Evolutionary conservation across 30 jellyfish, hydroid and myxozoan species (phyloP), one percentile per base, ranked within the genome.

Genomic region (Aurelia sp.): DNA sequence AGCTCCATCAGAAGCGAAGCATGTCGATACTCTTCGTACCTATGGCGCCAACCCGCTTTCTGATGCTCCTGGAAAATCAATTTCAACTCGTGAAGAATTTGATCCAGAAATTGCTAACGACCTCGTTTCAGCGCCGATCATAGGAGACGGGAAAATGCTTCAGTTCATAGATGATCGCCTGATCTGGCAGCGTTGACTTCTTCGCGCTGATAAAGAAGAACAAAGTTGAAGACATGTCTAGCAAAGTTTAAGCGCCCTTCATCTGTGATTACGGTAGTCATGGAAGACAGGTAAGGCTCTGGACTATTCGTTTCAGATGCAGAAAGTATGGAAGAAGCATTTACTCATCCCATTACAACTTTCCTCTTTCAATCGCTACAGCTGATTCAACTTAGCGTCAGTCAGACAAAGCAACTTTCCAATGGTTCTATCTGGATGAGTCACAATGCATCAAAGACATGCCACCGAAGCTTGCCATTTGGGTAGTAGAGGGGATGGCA

Each of bases 141-240:
- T 78, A 12, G 89, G 80, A 30, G 80, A 78, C 61, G 89, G 38
- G 89, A 78, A 78, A 63, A 78, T 78, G 89, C 79, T 78, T 52
- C 35, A 41, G 31, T 78, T 78, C 89, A 78, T 78, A 38, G 89
- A 78, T 65, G 80, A 30, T 78, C 89, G 89, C 40, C 78, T 78
- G 44, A 38, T 78, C 89, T 78, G 79, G 70, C 75, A 81, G 74
- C 62, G 76, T 64, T 41, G 83, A 67, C 91, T 81, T 80, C 70
- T 80, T 80, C 90, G 33, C 0, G 64, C 90, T 71, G 90, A 80
- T 80, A 53, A n/a, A 65, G 63, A 73, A 80, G 63, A 80, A 61
- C 81, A 41, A 80, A 80, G 64, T 24, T 80, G 81, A 80, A 64
- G 44, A 80, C 90, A 0, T 70, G 77, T 59, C 72, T 58, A 30